Evolutionary conservation across 1,140 invertebrate genomes (phyloP).

Genomic region (Elysia chlorotica): DNA sequence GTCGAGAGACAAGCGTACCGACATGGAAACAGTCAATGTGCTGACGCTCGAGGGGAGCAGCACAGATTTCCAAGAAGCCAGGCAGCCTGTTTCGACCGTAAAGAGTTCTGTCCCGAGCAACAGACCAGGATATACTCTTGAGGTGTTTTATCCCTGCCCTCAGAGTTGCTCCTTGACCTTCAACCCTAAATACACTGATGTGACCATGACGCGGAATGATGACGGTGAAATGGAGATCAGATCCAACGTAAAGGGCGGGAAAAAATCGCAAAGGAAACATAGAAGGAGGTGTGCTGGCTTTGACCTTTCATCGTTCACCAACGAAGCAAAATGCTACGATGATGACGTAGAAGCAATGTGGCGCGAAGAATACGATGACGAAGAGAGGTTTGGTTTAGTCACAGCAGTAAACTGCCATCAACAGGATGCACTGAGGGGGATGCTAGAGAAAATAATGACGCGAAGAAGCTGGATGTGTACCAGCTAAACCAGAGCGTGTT

Average conservation of each 20-base stretch:
- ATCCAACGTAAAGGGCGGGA: background rate
- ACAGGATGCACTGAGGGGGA: too few relatives aligned
- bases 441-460: too few relatives aligned
- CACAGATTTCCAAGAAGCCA: background rate
- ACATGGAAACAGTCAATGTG: background rate
- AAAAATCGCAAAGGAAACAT: background rate
- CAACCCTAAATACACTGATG: conserved; percentile 28
- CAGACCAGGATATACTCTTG: background rate
- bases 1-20: background rate
- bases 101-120: background rate
- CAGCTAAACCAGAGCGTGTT: too few relatives aligned
- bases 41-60: background rate
- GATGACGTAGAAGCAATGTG: too few relatives aligned
- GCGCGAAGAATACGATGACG: too few relatives aligned
- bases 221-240: conserved; percentile 4
- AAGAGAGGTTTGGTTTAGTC: too few relatives aligned
- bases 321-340: too few relatives aligned
- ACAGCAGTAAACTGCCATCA: too few relatives aligned
- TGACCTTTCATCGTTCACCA: too few relatives aligned
- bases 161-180: conserved; percentile 17
- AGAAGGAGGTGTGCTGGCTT: background rate
- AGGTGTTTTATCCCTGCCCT: conserved; percentile 23
- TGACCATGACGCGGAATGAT: background rate
- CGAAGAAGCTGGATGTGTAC: too few relatives aligned
- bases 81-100: too few relatives aligned